phyloP scores from a whole-genome alignment of 2,888 invertebrate genomes.

The Macrophya alboannulata region DNA sequence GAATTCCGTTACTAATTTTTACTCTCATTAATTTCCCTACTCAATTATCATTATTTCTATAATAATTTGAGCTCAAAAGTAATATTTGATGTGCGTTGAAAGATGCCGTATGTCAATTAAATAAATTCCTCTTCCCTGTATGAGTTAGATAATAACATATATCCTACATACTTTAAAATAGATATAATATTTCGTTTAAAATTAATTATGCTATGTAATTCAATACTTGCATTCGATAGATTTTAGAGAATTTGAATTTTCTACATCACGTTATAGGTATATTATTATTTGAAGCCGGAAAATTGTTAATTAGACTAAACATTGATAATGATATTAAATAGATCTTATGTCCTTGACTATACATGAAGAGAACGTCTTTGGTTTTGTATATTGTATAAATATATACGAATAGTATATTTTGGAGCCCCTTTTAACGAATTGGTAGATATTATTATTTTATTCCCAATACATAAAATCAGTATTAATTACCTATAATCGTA shows the following conservation, averaged over 20 bases:
- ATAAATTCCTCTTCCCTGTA: not conserved
- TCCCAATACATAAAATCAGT: conserved; percentile 42
- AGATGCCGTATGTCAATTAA: not conserved
- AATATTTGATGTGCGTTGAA: conserved; percentile 2
- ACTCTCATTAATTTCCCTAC: not conserved
- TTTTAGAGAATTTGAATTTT: conserved; percentile 7
- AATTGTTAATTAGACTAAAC: not conserved
- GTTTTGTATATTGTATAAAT: conserved; percentile 2
- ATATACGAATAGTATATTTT: conserved; percentile 44
- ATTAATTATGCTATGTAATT: not conserved
- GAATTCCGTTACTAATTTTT: not conserved
- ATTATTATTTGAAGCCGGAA: conserved; percentile 14
- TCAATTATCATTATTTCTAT: conserved; percentile 5
- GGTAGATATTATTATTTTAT: conserved; percentile 40
- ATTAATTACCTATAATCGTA: conserved; percentile 3
- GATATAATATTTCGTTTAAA: not conserved
- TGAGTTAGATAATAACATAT: too few relatives aligned
- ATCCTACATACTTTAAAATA: not conserved
- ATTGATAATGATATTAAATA: conserved; percentile 18
- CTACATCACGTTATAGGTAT: conserved; percentile 8
- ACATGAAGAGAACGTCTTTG: conserved; percentile 23
- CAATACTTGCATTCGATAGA: conserved; percentile 1
- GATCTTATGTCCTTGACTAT: conserved; percentile 34
- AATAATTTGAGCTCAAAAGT: conserved; percentile 1
- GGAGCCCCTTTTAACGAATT: conserved; percentile 23